Evolutionary conservation across 2,888 invertebrate species (phyloP).

Genomic region (Pristionchus maxplancki): DNA sequence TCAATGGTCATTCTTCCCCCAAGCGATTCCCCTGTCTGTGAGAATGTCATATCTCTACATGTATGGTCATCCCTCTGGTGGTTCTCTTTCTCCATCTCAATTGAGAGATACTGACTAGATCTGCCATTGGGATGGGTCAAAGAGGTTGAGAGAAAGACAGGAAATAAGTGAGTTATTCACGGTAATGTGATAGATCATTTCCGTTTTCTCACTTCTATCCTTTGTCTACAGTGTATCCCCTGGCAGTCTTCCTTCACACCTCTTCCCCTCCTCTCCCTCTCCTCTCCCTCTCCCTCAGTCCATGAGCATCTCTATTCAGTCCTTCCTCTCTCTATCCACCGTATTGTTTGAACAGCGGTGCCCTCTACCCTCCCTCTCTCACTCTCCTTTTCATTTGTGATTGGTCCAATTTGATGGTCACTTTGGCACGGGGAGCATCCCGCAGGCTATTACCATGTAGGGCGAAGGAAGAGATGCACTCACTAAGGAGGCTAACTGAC

Average conservation of each 20-base stretch:
- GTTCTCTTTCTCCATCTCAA: not conserved
- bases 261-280: not conserved
- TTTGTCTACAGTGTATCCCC: not conserved
- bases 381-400: constrained; percentile 8
- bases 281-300: not conserved
- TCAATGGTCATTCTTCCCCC: not conserved
- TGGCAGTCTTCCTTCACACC: not conserved
- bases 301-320: not conserved
- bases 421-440: constrained; percentile 23
- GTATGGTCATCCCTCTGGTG: not conserved
- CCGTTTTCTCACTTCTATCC: not conserved
- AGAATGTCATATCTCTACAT: not conserved
- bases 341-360: constrained; percentile 49
- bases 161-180: not conserved
- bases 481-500: not conserved
- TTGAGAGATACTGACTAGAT: not conserved
- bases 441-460: not conserved
- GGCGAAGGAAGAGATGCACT: not conserved
- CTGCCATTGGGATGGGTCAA: not conserved
- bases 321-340: constrained; percentile 7
- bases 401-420: constrained; percentile 44
- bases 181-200: not conserved
- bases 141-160: not conserved
- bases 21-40: not conserved
- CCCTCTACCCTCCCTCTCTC: not conserved